A percentile compares a stretch with the other conserved stretches of the same genome.
phyloP scores from a whole-genome alignment of 92 coral and sea anemone species.

The Montipora capitata region DNA sequence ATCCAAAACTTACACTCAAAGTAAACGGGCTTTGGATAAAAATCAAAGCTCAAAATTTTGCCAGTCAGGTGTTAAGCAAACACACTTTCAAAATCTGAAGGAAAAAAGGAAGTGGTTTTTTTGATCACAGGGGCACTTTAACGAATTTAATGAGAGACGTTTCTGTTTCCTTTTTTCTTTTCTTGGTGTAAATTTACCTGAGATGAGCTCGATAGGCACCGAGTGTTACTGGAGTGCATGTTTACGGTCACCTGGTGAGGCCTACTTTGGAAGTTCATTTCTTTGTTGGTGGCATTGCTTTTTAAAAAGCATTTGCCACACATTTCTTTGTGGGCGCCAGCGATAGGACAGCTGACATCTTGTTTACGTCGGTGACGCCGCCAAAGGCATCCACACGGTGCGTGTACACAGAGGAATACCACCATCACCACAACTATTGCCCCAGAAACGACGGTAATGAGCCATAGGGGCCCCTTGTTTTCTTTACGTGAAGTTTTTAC shows the following conservation, averaged over 20 bases:
- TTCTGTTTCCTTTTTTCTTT: too few relatives aligned
- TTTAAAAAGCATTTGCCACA: conserved; percentile 32
- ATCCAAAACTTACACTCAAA: too few relatives aligned
- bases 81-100: too few relatives aligned
- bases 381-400: conserved; percentile 54
- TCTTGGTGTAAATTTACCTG: conserved; percentile 7
- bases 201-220: neutral
- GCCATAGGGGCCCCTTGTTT: conserved; percentile 10
- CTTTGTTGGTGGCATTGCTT: neutral
- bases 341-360: conserved; percentile 23
- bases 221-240: conserved; percentile 14
- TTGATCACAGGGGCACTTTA: too few relatives aligned
- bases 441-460: conserved; percentile 16
- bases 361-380: conserved; percentile 31
- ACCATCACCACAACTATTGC: conserved; percentile 20
- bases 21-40: too few relatives aligned
- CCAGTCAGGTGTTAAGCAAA: too few relatives aligned
- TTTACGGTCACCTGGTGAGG: conserved; percentile 13
- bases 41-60: too few relatives aligned
- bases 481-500: conserved; percentile 8
- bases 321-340: conserved; percentile 17
- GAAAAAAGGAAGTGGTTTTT: too few relatives aligned
- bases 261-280: conserved; percentile 1
- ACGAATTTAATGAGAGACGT: too few relatives aligned
- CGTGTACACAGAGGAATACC: conserved; percentile 37